A percentile compares a stretch with the other conserved stretches of the same genome.
These are phyloP conservation scores for Globia sparganii DNA, from an alignment of 2,888 invertebrate species.

Conservation along the genomic window DNA sequence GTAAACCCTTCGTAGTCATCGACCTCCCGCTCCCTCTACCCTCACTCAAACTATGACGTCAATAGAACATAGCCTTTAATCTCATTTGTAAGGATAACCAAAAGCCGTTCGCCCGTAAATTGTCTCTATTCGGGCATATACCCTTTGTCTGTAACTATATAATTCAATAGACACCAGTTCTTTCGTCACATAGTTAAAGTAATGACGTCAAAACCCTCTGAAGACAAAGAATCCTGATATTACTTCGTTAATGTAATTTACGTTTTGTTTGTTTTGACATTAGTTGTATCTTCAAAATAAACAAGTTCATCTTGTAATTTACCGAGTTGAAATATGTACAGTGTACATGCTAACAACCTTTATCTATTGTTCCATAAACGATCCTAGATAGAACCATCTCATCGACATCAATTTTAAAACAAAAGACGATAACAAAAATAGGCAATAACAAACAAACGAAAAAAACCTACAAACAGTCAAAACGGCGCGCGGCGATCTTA, in stretches of 20 bases:
- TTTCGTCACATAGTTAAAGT: constrained; percentile 2
- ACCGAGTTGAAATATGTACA: background rate
- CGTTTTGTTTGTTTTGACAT: constrained; percentile 21
- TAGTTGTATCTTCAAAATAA: constrained; percentile 1
- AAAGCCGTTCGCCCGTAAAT: constrained; percentile 53
- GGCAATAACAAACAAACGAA: background rate
- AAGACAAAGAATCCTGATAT: constrained; percentile 15
- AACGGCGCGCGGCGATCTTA: background rate
- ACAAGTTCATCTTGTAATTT: constrained; percentile 17
- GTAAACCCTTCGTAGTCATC: constrained; percentile 30
- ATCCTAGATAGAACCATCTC: background rate
- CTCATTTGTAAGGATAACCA: constrained; percentile 63
- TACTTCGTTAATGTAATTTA: constrained; percentile 2
- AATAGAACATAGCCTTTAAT: constrained; percentile 65
- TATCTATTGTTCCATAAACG: constrained; percentile 2
- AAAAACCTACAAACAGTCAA: background rate
- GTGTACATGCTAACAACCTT: constrained; percentile 1
- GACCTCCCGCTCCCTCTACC: constrained; percentile 29
- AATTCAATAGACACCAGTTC: constrained; percentile 19
- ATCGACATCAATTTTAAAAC: background rate
- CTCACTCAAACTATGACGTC: constrained; percentile 66
- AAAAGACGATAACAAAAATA: background rate
- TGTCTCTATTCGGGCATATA: constrained; percentile 7
- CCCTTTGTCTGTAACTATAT: constrained; percentile 33
- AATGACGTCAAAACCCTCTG: constrained; percentile 13